Evolutionary conservation across 2,113 vertebrate genomes (phyloP).

Genomic region (Larimichthys polyactis): DNA sequence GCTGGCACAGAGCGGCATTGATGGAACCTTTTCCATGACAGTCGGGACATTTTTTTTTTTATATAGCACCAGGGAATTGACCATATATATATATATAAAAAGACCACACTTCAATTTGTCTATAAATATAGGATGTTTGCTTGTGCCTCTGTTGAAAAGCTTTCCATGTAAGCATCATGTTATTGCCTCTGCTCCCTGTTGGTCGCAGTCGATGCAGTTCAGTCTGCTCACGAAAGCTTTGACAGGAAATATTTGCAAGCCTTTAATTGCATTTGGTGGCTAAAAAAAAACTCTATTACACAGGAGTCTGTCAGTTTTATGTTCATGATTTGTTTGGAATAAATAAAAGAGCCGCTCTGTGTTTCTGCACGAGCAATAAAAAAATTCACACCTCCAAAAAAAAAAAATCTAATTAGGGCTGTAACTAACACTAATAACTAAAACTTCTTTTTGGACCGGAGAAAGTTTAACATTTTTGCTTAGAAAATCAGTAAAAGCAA

Average conservation of each 20-base stretch:
- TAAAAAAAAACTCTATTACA: not conserved
- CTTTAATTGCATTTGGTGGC: constrained; percentile 5
- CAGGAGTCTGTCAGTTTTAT: not conserved
- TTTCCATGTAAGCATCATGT: constrained; percentile 36
- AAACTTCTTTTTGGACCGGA: not conserved
- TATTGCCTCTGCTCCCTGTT: not conserved
- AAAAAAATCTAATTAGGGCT: not conserved
- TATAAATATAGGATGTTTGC: constrained; percentile 1
- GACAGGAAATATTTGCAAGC: constrained; percentile 27
- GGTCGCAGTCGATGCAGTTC: not conserved
- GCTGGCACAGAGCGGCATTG: constrained; percentile 18
- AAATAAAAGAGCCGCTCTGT: not conserved
- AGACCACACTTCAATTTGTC: not conserved
- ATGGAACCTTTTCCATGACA: constrained; percentile 23
- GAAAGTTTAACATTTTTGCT: not conserved
- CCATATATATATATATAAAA: not conserved
- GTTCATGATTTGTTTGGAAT: constrained; percentile 3
- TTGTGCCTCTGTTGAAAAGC: constrained; percentile 1
- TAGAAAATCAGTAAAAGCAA: not conserved
- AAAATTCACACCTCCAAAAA: not conserved
- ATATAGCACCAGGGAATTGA: constrained; percentile 7
- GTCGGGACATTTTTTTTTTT: not conserved
- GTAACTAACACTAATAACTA: no score
- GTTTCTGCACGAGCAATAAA: no score
- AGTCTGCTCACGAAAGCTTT: constrained; percentile 16